Percentiles rank a stretch among this genome's conserved stretches.
Evolutionary conservation across 2,888 invertebrate genomes (phyloP).

Genomic region (Agrotis segetum): DNA sequence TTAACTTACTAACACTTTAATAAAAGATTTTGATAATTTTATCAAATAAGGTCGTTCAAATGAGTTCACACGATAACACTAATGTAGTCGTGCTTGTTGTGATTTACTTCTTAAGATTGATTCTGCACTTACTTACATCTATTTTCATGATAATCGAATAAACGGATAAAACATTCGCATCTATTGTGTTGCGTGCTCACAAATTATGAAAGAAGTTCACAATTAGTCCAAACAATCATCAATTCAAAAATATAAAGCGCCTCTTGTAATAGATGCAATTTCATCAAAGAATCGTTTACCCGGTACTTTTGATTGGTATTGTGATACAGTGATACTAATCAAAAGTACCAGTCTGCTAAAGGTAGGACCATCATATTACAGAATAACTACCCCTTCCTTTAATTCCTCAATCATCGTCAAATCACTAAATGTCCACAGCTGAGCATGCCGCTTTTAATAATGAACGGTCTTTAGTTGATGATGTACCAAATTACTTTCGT

Average conservation of each 20-base stretch:
- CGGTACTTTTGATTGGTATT: constrained; percentile 11
- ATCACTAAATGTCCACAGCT: constrained; percentile 26
- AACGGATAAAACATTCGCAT: neutral
- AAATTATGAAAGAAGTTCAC: too few species aligned
- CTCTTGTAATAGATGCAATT: neutral
- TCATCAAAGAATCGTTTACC: constrained; percentile 1
- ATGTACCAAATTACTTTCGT: constrained; percentile 20
- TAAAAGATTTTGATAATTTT: constrained; percentile 42
- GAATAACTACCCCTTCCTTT: constrained; percentile 23
- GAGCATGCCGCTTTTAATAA: constrained; percentile 24
- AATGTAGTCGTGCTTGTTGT: constrained; percentile 14
- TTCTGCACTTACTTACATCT: constrained; percentile 9
- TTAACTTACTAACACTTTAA: neutral
- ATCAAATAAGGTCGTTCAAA: constrained; percentile 29
- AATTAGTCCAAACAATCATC: neutral
- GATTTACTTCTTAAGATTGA: constrained; percentile 20
- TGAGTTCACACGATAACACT: constrained; percentile 35
- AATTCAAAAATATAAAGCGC: neutral
- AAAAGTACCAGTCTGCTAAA: too few species aligned
- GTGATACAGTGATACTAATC: too few species aligned
- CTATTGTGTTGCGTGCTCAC: neutral
- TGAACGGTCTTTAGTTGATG: constrained; percentile 27
- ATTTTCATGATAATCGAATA: constrained; percentile 17
- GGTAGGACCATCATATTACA: neutral
- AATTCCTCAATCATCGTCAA: constrained; percentile 19